A percentile compares a stretch with the other conserved stretches of the same genome.
These are phyloP conservation scores for Venusia cambrica DNA, from an alignment of 2,888 invertebrate species.

Conservation along the genomic window DNA sequence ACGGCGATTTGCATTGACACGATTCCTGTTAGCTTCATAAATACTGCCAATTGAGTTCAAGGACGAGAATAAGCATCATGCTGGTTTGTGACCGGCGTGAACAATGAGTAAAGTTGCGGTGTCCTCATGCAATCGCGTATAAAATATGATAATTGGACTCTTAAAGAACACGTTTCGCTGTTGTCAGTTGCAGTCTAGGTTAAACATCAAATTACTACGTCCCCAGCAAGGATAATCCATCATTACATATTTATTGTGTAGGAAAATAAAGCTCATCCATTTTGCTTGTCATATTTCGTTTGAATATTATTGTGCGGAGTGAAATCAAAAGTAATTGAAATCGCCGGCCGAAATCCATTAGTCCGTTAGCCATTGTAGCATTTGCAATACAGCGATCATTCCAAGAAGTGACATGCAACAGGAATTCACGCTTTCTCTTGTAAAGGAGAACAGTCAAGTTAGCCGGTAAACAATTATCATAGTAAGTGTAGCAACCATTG, in stretches of 20 bases:
- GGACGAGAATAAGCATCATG: slow-evolving; percentile 71
- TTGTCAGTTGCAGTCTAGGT: slow-evolving; percentile 33
- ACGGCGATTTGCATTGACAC: slow-evolving; percentile 72
- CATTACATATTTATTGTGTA: not conserved
- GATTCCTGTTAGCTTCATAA: slow-evolving; percentile 74
- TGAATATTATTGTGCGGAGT: no score
- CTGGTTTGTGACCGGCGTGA: slow-evolving; percentile 73
- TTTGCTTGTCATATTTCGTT: no score
- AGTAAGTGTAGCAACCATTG: slow-evolving; percentile 66
- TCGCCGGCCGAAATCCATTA: slow-evolving; percentile 54
- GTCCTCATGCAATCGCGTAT: slow-evolving; percentile 74
- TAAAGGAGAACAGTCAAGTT: slow-evolving; percentile 65
- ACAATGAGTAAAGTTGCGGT: slow-evolving; percentile 71
- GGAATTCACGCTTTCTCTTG: slow-evolving; percentile 66
- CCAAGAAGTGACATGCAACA: slow-evolving; percentile 64
- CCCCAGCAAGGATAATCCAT: slow-evolving; percentile 9
- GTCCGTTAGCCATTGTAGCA: slow-evolving; percentile 68
- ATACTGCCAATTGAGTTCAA: slow-evolving; percentile 77
- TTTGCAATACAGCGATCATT: slow-evolving; percentile 68
- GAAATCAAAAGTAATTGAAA: slow-evolving; percentile 60
- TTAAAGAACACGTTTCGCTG: slow-evolving; percentile 54
- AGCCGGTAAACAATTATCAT: slow-evolving; percentile 71
- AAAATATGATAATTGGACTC: slow-evolving; percentile 74
- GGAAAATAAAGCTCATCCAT: no score
- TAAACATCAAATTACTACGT: slow-evolving; percentile 22